Evolutionary conservation across 2,113 vertebrate genomes (phyloP), one percentile per base, ranked within the genome.

Genomic region (Taurulus bubalis): DNA sequence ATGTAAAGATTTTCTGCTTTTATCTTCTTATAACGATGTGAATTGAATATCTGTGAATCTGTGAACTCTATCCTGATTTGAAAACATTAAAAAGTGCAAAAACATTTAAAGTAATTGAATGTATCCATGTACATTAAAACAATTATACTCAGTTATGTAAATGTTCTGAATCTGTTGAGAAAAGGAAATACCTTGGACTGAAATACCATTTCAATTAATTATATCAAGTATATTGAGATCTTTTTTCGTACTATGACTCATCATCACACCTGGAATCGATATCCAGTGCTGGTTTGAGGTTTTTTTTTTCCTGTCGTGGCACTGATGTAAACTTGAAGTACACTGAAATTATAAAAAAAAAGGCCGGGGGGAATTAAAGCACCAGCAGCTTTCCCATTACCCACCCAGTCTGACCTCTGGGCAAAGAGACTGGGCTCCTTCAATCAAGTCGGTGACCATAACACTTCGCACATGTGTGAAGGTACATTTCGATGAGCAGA

Each of bases 381-480:
- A 74, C 53, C 69, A 66, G 38, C 64, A 55, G 45, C 62, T 53
- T 51, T 53, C 18, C 45, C 42, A 68, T 65, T 24, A 65, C 20
- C 7, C 45, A 20, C 55, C 62, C 30, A 67, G 58, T 65, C 76
- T 75, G 75, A 63, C 77, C 73, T 82, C 74, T 53, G 16, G 70
- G 75, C 2, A 34, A 67, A 45, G 42, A 80, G 62, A 65, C 4
- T 15, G 38, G 55, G 70, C 65, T 76, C 51, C 78, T 75, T 59
- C 71, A 94, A 93, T 92, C 82, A 79, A 89, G 91, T 87, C 77
- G 80, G 84, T 71, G 53, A 74, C 56, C 65, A 15, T 80, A 47
- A 82, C 82, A 34, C 15, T 73, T 79, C 34, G 0, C 75, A 79
- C 64, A 66, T 82, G 86, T 78, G 88, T 82, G 80, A 85, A 73